A percentile compares a stretch with the other conserved stretches of the same genome.
Evolutionary conservation across 2,797 vertebrate genomes (phyloP).

Genomic region (Xenops minutus): DNA sequence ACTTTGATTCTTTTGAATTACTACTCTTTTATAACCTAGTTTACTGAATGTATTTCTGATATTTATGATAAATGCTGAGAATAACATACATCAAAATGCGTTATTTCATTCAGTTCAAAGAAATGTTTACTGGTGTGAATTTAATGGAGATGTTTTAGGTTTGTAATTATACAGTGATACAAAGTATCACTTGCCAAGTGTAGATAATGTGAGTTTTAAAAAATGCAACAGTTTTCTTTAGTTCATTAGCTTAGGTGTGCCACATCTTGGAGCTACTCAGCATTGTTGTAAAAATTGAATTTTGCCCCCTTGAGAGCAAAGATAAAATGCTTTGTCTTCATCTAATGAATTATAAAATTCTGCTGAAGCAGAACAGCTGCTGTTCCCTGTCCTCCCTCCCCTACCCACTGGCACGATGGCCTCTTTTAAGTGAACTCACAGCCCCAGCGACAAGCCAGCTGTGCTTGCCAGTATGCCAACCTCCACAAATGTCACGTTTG

Average conservation of each 20-base stretch:
- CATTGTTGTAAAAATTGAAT: slow-evolving; percentile 8
- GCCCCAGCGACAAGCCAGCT: neutral
- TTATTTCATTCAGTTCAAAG: slow-evolving; percentile 55
- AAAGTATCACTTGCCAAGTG: neutral
- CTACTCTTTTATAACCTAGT: slow-evolving; percentile 41
- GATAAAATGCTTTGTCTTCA: neutral
- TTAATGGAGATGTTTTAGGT: slow-evolving; percentile 48
- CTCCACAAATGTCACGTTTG: neutral
- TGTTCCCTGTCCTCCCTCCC: neutral
- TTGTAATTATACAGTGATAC: neutral
- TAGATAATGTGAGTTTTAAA: slow-evolving; percentile 49
- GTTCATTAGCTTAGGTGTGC: slow-evolving; percentile 21
- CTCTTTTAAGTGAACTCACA: neutral
- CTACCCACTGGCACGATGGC: neutral
- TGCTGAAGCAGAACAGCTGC: slow-evolving; percentile 34
- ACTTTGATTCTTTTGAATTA: slow-evolving; percentile 66
- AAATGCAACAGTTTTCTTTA: slow-evolving; percentile 1
- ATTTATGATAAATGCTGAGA: slow-evolving; percentile 30
- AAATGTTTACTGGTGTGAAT: slow-evolving; percentile 60
- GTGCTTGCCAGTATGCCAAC: neutral
- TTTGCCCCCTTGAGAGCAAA: slow-evolving; percentile 1
- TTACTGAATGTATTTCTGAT: slow-evolving; percentile 52
- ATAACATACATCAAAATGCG: slow-evolving; percentile 34
- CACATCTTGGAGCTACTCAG: neutral
- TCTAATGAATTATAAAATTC: slow-evolving; percentile 16